Percentiles rank a stretch among this genome's conserved stretches.
Evolutionary conservation across 2,113 vertebrate species (phyloP).

Genomic region (Gymnocephalus cernua): DNA sequence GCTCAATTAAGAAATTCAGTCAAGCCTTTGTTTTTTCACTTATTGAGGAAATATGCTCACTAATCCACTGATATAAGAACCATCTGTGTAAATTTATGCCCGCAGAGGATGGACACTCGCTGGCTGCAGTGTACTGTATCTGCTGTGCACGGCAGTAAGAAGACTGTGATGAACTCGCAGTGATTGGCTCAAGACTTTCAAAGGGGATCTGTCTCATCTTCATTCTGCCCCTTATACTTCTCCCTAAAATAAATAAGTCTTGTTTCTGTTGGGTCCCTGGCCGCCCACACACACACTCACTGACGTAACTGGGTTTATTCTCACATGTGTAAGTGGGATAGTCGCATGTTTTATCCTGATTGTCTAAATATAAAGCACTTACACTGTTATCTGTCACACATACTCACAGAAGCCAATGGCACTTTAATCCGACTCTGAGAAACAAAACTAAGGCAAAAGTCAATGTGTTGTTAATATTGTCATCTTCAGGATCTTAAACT

Average conservation of each 20-base stretch:
- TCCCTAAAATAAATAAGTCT: slow-evolving; percentile 69
- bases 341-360: slow-evolving; percentile 14
- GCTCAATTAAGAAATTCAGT: slow-evolving; percentile 81
- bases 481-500: neutral
- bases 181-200: slow-evolving; percentile 54
- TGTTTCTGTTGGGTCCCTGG: slow-evolving; percentile 54
- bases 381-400: slow-evolving; percentile 32
- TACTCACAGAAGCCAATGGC: slow-evolving; percentile 15
- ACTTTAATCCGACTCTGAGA: slow-evolving; percentile 36
- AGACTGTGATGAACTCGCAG: slow-evolving; percentile 38
- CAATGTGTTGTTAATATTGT: neutral
- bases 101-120: slow-evolving; percentile 69
- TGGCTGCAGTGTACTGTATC: slow-evolving; percentile 70
- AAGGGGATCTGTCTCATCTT: slow-evolving; percentile 66
- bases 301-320: slow-evolving; percentile 31
- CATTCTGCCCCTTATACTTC: slow-evolving; percentile 45
- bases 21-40: slow-evolving; percentile 72
- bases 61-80: slow-evolving; percentile 83
- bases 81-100: slow-evolving; percentile 85
- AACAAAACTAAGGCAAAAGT: slow-evolving; percentile 2
- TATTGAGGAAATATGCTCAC: slow-evolving; percentile 80
- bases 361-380: slow-evolving; percentile 15
- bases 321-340: slow-evolving; percentile 15
- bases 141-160: slow-evolving; percentile 54
- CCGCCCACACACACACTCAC: slow-evolving; percentile 42